Evolutionary conservation across 2,888 invertebrate species (phyloP).

Genomic region (Thymelicus acteon): DNA sequence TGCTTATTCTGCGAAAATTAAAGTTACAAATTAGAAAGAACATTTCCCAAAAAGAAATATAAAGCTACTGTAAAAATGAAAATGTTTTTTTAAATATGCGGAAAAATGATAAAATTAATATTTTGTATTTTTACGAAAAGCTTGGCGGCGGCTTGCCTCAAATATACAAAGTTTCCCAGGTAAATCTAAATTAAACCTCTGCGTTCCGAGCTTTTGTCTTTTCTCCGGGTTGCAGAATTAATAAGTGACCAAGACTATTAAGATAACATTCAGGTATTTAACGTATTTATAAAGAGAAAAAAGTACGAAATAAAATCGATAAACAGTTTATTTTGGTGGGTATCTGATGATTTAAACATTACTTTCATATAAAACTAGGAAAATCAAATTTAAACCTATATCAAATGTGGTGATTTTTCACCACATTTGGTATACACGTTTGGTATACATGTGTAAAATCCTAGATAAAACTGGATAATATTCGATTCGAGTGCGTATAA

Average conservation of each 20-base stretch:
- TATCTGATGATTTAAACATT: too few species aligned
- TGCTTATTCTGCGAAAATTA: too few species aligned
- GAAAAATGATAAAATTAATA: constrained; percentile 7
- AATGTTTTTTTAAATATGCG: not conserved
- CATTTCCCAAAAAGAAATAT: too few species aligned
- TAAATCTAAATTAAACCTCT: constrained; percentile 11
- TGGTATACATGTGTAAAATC: too few species aligned
- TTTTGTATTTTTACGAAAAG: not conserved
- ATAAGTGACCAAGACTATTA: constrained; percentile 52
- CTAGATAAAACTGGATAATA: too few species aligned
- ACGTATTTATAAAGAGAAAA: too few species aligned
- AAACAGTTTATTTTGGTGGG: too few species aligned
- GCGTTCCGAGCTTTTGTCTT: constrained; percentile 36
- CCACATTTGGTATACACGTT: too few species aligned
- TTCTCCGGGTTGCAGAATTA: constrained; percentile 64
- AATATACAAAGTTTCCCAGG: constrained; percentile 1
- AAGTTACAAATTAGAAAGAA: too few species aligned
- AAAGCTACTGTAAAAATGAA: not conserved
- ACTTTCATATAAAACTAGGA: not conserved
- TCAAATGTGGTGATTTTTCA: too few species aligned
- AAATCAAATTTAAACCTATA: not conserved
- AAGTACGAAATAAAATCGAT: too few species aligned
- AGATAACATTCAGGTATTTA: not conserved
- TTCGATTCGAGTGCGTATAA: too few species aligned
- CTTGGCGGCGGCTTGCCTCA: constrained; percentile 5